Evolutionary conservation across 2,113 vertebrate species (phyloP), one percentile per base, ranked within the genome.

Genomic region (Echinops telfairi): DNA sequence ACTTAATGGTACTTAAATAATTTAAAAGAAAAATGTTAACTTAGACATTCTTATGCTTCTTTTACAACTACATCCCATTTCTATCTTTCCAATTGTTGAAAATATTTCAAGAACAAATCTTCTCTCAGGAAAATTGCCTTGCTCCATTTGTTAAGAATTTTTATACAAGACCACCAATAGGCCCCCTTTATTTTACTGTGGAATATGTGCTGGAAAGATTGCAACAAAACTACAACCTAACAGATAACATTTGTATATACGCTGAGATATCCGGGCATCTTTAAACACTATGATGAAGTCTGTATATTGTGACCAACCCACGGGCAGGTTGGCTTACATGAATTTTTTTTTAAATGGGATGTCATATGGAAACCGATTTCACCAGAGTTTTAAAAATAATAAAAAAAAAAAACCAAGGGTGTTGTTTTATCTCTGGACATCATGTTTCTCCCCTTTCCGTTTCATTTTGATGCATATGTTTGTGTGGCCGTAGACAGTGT

Each of bases 1-100:
- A 98, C 98, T 98, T 98, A 98, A 98, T 98, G 99, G 99, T 99
- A 99, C 99, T 98, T 98, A 98, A 97, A 96, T 98, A 98, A 98
- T 98, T 98, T 98, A 98, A 98, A 97, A 98, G 97, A 98, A 98
- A 98, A 97, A 97, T 97, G 98, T 98, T 98, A 98, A 97, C 97
- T 91, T 97, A 98, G 97, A 96, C 97, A 98, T 97, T 97, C 94
- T 98, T 97, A 96, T 91, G 95, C 98, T 97, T 98, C 96, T 97
- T 97, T 96, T 1, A 58, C 96, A 97, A 97, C 96, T 96, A 43
- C 95, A 96, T 96, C 96, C 96, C 97, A 97, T 96, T 97, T 96
- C 97, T 98, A 73, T 97, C 93, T 98, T 97, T 97, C 95, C 93
- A 94, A 92, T 97, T 96, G 95, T 96, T 96, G 95, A 96, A 95